A percentile compares a stretch with the other conserved stretches of the same genome.
These are phyloP conservation scores for Pristionchus japonicus DNA, from an alignment of 2,888 invertebrate genomes.

Conservation along the genomic window DNA sequence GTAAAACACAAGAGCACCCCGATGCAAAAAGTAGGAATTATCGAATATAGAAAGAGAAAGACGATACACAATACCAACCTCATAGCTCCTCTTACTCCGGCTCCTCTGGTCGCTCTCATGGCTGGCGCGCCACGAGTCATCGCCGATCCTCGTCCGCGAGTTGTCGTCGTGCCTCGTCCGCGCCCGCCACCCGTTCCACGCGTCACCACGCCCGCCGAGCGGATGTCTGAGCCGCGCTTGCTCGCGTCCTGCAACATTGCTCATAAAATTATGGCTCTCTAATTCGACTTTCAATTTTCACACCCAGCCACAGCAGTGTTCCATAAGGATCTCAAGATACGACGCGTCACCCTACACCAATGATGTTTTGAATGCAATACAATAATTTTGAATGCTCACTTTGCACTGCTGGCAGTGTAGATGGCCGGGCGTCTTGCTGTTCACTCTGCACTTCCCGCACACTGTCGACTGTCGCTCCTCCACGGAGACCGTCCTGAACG, in stretches of 20 bases:
- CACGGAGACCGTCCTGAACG: not conserved
- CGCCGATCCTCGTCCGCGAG: not conserved
- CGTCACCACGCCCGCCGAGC: slow-evolving; percentile 31
- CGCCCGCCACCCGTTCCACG: slow-evolving; percentile 20
- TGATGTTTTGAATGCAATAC: too few relatives aligned
- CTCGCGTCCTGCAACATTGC: not conserved
- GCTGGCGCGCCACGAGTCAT: not conserved
- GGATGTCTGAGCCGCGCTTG: slow-evolving; percentile 22
- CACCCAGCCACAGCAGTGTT: not conserved
- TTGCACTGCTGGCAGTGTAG: slow-evolving; percentile 6
- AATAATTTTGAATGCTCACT: too few relatives aligned
- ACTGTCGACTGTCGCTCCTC: slow-evolving; percentile 27
- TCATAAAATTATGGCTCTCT: too few relatives aligned
- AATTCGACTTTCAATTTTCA: not conserved
- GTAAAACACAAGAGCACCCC: too few relatives aligned
- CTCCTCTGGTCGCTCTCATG: slow-evolving; percentile 1
- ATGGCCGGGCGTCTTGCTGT: slow-evolving; percentile 31
- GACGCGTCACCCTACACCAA: not conserved
- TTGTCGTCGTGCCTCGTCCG: not conserved
- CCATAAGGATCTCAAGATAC: not conserved
- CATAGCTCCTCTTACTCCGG: not conserved
- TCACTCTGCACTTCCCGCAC: slow-evolving; percentile 35
- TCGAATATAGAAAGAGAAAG: too few relatives aligned
- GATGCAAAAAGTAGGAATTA: too few relatives aligned
- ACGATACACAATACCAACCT: not conserved